Conservation (phyloP, 1,140 invertebrate genomes). For the Cyphomyrmex costatus region DNA sequence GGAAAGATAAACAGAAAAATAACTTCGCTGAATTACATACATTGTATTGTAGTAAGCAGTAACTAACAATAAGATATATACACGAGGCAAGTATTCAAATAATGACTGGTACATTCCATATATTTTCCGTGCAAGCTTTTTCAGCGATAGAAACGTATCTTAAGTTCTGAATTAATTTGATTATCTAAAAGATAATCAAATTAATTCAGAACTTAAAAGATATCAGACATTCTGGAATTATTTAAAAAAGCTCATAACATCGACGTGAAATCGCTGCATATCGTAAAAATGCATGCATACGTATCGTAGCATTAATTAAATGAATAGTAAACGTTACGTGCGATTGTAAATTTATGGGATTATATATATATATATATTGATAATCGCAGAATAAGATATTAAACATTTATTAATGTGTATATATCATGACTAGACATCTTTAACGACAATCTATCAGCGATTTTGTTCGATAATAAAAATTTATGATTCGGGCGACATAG, state of each 20-base stretch:
- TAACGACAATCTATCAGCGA: conserved; percentile 3
- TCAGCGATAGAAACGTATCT: not conserved
- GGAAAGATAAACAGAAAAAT: not conserved
- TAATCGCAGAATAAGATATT: not conserved
- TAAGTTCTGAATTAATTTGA: too few species aligned
- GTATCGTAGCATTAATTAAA: conserved; percentile 3
- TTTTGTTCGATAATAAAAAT: conserved; percentile 43
- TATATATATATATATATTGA: too few species aligned
- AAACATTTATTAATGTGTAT: not conserved
- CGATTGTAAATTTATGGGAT: not conserved
- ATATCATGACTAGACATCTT: conserved; percentile 5
- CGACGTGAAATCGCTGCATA: not conserved
- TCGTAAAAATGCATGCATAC: not conserved
- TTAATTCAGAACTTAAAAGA: not conserved
- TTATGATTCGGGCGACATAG: conserved; percentile 32
- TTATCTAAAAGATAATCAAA: not conserved
- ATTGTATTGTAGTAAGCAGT: not conserved
- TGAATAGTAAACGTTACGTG: not conserved
- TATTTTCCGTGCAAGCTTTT: not conserved
- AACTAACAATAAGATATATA: not conserved
- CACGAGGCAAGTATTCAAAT: not conserved
- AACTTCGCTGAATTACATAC: not conserved
- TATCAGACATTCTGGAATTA: not conserved
- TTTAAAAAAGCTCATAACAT: not conserved
- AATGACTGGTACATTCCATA: not conserved